Evolutionary conservation across 2,113 vertebrate genomes (phyloP).

Genomic region (Psammodynastes pulverulentus): DNA sequence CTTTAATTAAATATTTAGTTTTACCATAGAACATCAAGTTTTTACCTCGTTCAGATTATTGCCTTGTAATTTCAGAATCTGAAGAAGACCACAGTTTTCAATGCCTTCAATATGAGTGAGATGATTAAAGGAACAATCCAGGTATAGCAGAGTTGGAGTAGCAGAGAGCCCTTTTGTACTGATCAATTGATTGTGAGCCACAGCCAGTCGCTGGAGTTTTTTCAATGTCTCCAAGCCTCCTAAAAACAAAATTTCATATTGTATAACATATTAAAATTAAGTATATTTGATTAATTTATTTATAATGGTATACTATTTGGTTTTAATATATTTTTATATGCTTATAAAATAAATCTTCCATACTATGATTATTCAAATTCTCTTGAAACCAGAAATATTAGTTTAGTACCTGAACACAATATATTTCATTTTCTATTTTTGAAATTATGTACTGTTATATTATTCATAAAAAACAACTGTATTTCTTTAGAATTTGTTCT

Average conservation of each 20-base stretch:
- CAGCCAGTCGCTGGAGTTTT: constrained; percentile 79
- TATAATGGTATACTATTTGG: background rate
- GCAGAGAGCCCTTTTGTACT: constrained; percentile 82
- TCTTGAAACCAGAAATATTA: background rate
- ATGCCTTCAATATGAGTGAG: constrained; percentile 80
- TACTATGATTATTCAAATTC: background rate
- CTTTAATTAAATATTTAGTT: background rate
- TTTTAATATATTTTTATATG: background rate
- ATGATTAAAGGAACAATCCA: constrained; percentile 90
- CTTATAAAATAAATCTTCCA: background rate
- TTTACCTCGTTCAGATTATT: constrained; percentile 89
- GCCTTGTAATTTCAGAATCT: constrained; percentile 81
- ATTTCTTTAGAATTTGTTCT: background rate
- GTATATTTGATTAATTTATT: background rate
- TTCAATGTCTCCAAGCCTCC: constrained; percentile 82
- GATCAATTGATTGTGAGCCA: constrained; percentile 90
- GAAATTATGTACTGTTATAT: background rate
- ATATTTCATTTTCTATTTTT: background rate
- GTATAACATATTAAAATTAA: background rate
- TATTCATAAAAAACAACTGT: background rate
- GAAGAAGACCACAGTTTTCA: constrained; percentile 84
- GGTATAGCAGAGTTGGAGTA: constrained; percentile 74
- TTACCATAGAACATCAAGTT: background rate
- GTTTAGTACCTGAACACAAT: background rate
- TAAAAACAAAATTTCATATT: constrained; percentile 57